Evolutionary conservation across 2,113 vertebrate genomes (phyloP).

Genomic region (Martes martes): DNA sequence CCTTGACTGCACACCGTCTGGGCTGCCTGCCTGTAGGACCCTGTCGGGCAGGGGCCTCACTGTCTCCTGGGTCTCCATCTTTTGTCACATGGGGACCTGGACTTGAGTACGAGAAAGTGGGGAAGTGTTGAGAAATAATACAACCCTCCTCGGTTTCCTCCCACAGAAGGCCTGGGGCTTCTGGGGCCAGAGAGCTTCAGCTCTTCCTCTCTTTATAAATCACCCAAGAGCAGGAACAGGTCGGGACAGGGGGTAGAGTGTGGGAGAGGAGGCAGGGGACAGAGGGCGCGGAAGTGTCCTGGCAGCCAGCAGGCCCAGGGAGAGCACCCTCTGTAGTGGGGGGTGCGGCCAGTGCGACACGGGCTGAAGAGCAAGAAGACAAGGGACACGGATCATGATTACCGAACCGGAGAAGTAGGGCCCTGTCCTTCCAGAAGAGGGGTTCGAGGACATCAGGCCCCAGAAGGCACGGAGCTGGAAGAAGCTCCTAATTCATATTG

Average conservation of each 20-base stretch:
- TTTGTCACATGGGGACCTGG: not conserved
- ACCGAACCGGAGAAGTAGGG: not conserved
- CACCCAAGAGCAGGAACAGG: not conserved
- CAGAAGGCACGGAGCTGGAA: not conserved
- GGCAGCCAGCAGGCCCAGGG: not conserved
- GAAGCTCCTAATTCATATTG: constrained; percentile 34
- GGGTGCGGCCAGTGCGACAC: not conserved
- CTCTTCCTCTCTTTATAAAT: constrained; percentile 13
- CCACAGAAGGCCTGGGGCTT: not conserved
- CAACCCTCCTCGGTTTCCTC: not conserved
- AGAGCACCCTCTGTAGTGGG: not conserved
- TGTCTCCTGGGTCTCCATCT: not conserved
- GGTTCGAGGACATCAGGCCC: not conserved
- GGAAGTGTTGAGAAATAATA: not conserved
- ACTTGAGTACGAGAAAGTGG: not conserved
- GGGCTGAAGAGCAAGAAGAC: not conserved
- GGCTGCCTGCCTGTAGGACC: not conserved
- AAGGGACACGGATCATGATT: too few relatives aligned
- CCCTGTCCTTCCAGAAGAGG: not conserved
- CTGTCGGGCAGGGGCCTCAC: not conserved
- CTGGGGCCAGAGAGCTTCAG: not conserved
- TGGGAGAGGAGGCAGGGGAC: too few relatives aligned
- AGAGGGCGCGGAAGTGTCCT: not conserved
- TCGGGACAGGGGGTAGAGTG: not conserved
- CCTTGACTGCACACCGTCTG: fast-evolving